These are phyloP conservation scores for Himalopsyche phryganea DNA, from an alignment of 1,140 invertebrate genomes.

Conservation along the genomic window DNA sequence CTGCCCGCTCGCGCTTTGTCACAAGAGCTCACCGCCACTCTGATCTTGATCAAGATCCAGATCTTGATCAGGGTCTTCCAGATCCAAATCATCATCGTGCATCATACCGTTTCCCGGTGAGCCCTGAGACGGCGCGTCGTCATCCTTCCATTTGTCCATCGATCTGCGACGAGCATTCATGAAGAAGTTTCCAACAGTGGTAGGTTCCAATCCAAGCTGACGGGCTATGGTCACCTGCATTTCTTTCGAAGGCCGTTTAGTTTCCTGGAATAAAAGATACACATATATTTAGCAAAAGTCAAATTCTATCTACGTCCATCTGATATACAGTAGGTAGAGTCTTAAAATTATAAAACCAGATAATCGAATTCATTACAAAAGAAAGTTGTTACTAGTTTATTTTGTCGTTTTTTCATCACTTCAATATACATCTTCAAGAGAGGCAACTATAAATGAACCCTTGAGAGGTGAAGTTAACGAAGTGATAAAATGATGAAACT, in stretches of 20 bases:
- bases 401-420: too few species aligned
- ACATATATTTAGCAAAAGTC: too few species aligned
- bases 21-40: constrained; percentile 30
- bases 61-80: constrained; percentile 39
- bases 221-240: constrained; percentile 99
- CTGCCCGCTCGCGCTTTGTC: constrained; percentile 30
- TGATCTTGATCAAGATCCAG: constrained; percentile 29
- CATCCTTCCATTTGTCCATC: constrained; percentile 99
- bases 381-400: too few species aligned
- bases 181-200: constrained; percentile 99
- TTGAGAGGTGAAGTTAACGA: too few species aligned
- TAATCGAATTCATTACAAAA: too few species aligned
- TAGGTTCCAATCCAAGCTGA: constrained; percentile 95
- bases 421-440: too few species aligned
- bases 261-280: constrained; percentile 97
- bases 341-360: too few species aligned
- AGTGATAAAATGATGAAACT: too few species aligned
- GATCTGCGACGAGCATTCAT: constrained; percentile 98
- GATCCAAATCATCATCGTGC: constrained; percentile 43
- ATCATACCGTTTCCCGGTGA: constrained; percentile 33
- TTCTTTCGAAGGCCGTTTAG: constrained; percentile 98
- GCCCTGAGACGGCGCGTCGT: constrained; percentile 49
- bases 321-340: too few species aligned
- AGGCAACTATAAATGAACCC: too few species aligned
- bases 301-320: too few species aligned